These are phyloP conservation scores for Ceratotherium simum DNA, from an alignment of 2,113 vertebrate genomes.

Conservation along the genomic window DNA sequence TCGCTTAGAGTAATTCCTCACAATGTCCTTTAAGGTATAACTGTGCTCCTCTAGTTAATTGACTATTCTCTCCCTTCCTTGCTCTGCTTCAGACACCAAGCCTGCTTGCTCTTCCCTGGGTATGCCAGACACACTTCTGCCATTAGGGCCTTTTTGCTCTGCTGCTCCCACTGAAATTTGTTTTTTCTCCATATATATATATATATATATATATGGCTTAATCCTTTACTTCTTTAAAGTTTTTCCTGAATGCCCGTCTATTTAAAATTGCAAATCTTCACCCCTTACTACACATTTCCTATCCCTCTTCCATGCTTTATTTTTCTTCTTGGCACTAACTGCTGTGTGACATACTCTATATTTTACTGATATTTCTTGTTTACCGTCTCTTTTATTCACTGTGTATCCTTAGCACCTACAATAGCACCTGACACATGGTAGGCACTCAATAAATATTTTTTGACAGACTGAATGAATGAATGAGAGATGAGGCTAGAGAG, in stretches of 20 bases:
- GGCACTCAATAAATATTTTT: not conserved
- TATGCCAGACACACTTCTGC: not conserved
- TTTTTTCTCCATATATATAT: not conserved
- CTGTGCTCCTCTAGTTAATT: not conserved
- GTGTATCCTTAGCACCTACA: not conserved
- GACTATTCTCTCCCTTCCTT: not conserved
- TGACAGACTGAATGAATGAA: not conserved
- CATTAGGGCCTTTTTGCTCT: not conserved
- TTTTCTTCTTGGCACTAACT: constrained; percentile 39
- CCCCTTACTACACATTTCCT: not conserved
- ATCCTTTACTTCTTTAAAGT: constrained; percentile 7
- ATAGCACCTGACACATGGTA: not conserved
- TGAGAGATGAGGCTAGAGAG: not conserved
- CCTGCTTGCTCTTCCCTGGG: not conserved
- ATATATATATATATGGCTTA: not conserved
- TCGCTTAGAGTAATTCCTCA: not conserved
- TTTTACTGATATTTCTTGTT: constrained; percentile 40
- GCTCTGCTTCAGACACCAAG: not conserved
- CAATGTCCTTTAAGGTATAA: not conserved
- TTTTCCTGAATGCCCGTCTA: not conserved
- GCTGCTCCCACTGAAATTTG: not conserved
- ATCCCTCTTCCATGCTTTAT: not conserved
- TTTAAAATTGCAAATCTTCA: constrained; percentile 2
- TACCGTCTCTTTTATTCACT: not conserved
- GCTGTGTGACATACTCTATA: not conserved